A percentile compares a stretch with the other conserved stretches of the same genome.
Conservation (phyloP, 2,113 vertebrate species). For the Accipiter cooperii region DNA sequence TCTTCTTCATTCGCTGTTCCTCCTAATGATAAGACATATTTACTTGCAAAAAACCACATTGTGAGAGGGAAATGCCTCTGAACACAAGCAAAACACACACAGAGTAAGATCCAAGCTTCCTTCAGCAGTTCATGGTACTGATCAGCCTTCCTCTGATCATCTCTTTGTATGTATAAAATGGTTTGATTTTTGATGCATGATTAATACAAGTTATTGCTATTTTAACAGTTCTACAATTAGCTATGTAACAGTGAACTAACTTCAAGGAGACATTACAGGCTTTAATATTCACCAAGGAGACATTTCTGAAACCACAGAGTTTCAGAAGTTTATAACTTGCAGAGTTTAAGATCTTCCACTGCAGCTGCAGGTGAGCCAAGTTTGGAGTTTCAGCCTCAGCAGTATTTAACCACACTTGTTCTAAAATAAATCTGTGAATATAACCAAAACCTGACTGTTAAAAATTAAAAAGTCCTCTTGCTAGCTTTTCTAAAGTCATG, state of each 20-base stretch:
- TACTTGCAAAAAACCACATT: not conserved
- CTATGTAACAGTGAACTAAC: not conserved
- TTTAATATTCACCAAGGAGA: not conserved
- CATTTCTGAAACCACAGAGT: not conserved
- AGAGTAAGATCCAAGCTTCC: not conserved
- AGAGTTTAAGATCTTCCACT: not conserved
- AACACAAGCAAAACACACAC: not conserved
- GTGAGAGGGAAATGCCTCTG: not conserved
- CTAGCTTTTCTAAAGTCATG: not conserved
- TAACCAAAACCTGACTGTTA: not conserved
- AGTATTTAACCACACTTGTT: not conserved
- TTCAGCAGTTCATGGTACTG: not conserved
- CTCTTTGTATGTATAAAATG: not conserved
- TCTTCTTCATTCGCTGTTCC: not conserved
- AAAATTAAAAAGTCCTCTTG: not conserved
- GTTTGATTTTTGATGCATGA: not conserved
- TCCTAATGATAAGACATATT: not conserved
- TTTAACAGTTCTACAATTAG: not conserved
- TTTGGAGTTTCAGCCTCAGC: not conserved
- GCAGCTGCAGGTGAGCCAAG: not conserved
- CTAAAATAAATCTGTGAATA: conserved; percentile 21
- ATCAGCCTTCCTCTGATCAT: not conserved
- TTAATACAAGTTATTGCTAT: not conserved
- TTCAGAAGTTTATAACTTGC: not conserved
- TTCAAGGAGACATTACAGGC: not conserved